Base-by-base conservation (phyloP, 2,113 vertebrate genomes). In the Phasianus colchicus region DNA sequence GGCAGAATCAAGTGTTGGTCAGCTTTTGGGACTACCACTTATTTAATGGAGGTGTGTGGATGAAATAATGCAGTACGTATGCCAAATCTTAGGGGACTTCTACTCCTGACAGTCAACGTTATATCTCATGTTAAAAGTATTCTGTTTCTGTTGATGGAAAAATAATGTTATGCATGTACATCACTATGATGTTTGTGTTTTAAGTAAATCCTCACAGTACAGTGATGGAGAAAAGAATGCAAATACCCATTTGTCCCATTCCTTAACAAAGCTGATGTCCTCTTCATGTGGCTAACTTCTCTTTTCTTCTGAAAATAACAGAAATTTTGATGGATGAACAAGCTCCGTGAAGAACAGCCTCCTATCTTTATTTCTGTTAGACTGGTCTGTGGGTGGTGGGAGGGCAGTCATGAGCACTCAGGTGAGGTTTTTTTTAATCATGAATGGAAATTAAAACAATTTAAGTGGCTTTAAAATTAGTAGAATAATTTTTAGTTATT, bases 1-100 rank as follows among this genome's bases (percentile, higher is more conserved):
- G 47, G 42, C 38, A 76, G 60, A 90, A 86, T 63, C 20, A 70
- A 78, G 30, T 50, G 52, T 16, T 36, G 34, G 38, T 78, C 73
- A 87, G 42, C 36, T 91, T 74, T 87, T 84, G 85, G 32, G 34
- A 60, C 47, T 72, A 42, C 64, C 65, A 38, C 21, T 92, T 89
- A 29, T 67, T 87, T 88, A 85, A 79, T 65, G 83, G 75, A 38
- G 1, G 9, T 72, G 76, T 91, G 88, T 82, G 67, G 63, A 89
- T 43, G 79, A 87, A 88, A 88, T 79, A 88, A 85, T 47, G 32
- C 43, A 69, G 14, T 64, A 15, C 29, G 9, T 30, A 85, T 61
- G 29, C 36, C 36, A 76, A 0, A 10, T 76, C 63, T 69, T 72
- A 2, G 0, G 58, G 71, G 54, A 76, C 55, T 16, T 50, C n/a